Conservation (phyloP, 2,888 invertebrate genomes). For the Candidula unifasciata region DNA sequence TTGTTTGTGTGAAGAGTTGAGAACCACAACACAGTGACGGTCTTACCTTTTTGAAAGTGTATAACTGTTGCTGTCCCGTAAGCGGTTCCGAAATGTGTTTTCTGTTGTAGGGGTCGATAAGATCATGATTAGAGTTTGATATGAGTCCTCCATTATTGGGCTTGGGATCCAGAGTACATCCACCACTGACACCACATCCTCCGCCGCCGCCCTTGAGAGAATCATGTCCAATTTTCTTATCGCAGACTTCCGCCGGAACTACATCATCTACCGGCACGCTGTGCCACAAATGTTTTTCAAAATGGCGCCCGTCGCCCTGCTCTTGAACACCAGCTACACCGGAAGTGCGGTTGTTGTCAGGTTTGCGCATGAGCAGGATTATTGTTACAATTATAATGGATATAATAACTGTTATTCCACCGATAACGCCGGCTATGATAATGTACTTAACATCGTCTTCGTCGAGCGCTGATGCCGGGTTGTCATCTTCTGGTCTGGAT, state of each 20-base stretch:
- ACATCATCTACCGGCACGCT: conserved; percentile 58
- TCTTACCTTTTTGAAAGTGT: conserved; percentile 58
- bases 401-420: conserved; percentile 57
- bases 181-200: conserved; percentile 23
- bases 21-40: background rate
- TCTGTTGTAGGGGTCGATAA: conserved; percentile 54
- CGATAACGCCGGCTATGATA: conserved; percentile 58
- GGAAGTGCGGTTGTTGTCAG: conserved; percentile 48
- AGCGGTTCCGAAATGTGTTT: conserved; percentile 55
- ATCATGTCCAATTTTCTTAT: conserved; percentile 46
- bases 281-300: conserved; percentile 59
- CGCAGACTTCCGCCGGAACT: conserved; percentile 48
- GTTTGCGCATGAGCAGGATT: conserved; percentile 54
- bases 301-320: conserved; percentile 57
- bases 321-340: conserved; percentile 55
- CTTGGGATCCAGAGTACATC: conserved; percentile 35
- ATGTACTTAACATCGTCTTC: conserved; percentile 57
- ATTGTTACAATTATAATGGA: conserved; percentile 58
- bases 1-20: background rate
- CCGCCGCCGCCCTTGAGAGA: background rate
- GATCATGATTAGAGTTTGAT: conserved; percentile 44
- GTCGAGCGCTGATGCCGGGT: conserved; percentile 36
- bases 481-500: background rate
- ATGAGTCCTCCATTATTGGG: conserved; percentile 43
- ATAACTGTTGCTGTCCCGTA: conserved; percentile 57